A percentile compares a stretch with the other conserved stretches of the same genome.
These are phyloP conservation scores for Hippolais icterina DNA, from an alignment of 2,113 vertebrate genomes.

Conservation along the genomic window DNA sequence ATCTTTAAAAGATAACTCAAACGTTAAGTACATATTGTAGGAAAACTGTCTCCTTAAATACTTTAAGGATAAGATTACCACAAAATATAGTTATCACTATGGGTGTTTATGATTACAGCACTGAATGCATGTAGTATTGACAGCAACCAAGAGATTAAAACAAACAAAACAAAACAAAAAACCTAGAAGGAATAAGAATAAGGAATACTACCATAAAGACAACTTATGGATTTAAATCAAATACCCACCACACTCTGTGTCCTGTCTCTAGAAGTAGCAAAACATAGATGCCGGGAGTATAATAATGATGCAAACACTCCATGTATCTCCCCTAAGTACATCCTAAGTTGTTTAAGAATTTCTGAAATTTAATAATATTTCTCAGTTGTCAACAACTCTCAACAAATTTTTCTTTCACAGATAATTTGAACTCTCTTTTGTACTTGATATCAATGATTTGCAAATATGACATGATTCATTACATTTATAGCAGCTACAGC, in stretches of 20 bases:
- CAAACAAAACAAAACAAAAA: neutral
- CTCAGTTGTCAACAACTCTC: neutral
- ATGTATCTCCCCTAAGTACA: neutral
- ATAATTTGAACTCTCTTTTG: neutral
- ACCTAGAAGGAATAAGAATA: neutral
- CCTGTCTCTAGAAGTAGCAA: neutral
- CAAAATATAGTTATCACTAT: neutral
- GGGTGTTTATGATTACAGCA: neutral
- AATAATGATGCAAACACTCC: neutral
- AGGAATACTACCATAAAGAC: neutral
- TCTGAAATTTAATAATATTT: neutral
- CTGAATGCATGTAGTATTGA: neutral
- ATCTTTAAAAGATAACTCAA: neutral
- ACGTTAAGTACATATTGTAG: neutral
- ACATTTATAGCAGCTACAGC: neutral
- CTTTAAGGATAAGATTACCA: neutral
- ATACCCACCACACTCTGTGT: neutral
- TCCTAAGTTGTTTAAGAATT: neutral
- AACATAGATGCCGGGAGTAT: neutral
- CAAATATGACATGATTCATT: fast-evolving
- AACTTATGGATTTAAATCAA: neutral
- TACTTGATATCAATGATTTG: neutral
- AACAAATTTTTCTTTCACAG: neutral
- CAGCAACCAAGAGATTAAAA: neutral
- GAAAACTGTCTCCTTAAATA: neutral